phyloP scores from a whole-genome alignment of 2,888 invertebrate species.

The Agrilus mali region DNA sequence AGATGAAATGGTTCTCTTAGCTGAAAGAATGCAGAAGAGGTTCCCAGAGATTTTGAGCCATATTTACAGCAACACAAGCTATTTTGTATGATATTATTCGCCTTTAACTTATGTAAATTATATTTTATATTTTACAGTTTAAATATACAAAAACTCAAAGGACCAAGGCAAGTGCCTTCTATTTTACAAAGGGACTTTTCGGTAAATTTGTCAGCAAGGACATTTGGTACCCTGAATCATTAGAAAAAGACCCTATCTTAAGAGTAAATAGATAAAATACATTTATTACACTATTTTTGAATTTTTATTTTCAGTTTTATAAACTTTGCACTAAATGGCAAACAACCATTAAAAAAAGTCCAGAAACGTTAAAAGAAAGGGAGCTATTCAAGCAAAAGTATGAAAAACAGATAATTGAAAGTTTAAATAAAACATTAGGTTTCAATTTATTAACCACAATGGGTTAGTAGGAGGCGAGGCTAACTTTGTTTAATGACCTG shows the following conservation, averaged over 20 bases:
- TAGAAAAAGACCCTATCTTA: constrained; percentile 25
- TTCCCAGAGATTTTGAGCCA: constrained; percentile 52
- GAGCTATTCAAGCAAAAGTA: constrained; percentile 2
- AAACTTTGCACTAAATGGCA: constrained; percentile 11
- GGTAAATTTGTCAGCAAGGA: constrained; percentile 41
- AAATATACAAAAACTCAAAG: constrained; percentile 59
- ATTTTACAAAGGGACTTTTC: constrained; percentile 58
- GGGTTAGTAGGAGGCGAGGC: background rate
- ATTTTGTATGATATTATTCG: constrained; percentile 22
- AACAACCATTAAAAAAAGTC: constrained; percentile 7
- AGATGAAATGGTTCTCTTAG: constrained; percentile 59
- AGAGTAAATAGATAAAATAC: too few species aligned
- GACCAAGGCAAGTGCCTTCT: constrained; percentile 52
- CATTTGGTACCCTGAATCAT: constrained; percentile 45
- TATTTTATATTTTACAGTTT: constrained; percentile 37
- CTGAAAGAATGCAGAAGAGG: constrained; percentile 58
- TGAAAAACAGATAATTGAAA: too few species aligned
- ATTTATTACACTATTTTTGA: too few species aligned
- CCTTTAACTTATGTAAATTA: background rate
- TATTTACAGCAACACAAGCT: constrained; percentile 46
- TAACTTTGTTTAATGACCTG: background rate
- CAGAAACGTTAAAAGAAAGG: constrained; percentile 5
- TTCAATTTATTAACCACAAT: too few species aligned
- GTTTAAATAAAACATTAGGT: too few species aligned
- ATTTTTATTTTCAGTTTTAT: constrained; percentile 9